phyloP scores from a whole-genome alignment of 2,888 invertebrate genomes.

The Calameuta filiformis region DNA sequence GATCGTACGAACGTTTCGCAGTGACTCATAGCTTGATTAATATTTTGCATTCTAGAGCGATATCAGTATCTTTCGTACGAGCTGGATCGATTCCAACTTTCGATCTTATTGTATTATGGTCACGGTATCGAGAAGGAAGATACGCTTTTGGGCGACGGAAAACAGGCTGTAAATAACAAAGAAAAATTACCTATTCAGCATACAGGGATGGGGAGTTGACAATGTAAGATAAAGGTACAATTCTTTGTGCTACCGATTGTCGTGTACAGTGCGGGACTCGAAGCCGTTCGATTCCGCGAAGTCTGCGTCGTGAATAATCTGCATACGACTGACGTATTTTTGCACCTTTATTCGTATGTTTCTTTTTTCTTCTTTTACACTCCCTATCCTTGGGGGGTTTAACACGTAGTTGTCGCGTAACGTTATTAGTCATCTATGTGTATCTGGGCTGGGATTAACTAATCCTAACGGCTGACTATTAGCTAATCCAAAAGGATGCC shows the following conservation, averaged over 20 bases:
- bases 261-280: not conserved
- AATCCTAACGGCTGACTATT: not conserved
- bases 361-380: not conserved
- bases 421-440: not conserved
- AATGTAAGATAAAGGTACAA: not conserved
- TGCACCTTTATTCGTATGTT: not conserved
- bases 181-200: not conserved
- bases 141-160: not conserved
- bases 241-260: not conserved
- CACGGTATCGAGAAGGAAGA: not conserved
- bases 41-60: conserved; percentile 52
- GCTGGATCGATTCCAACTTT: too few relatives aligned
- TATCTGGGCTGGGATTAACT: not conserved
- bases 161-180: not conserved
- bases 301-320: not conserved
- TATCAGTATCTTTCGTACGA: conserved; percentile 27
- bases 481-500: not conserved
- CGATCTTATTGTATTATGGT: too few relatives aligned
- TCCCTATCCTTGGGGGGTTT: not conserved
- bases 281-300: not conserved
- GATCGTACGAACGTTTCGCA: not conserved
- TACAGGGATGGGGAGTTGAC: not conserved
- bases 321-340: not conserved
- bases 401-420: not conserved
- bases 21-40: conserved; percentile 51